Conservation (phyloP, 1,140 invertebrate genomes). For the Neotoxoptera formosana region DNA sequence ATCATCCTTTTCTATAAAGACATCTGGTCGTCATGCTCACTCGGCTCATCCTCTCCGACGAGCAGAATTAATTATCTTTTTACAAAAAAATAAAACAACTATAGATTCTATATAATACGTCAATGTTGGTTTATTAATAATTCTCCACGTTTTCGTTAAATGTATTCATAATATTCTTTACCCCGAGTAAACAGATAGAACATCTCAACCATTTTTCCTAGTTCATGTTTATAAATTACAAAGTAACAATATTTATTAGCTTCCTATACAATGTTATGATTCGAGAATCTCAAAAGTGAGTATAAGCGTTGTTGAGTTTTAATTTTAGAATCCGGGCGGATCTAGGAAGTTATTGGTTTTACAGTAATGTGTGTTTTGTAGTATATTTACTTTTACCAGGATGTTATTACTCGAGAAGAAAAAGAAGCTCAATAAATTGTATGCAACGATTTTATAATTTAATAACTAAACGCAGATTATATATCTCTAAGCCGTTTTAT, state of each 20-base stretch:
- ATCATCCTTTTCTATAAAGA: neutral
- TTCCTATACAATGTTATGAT: neutral
- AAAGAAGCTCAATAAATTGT: neutral
- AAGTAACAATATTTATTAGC: constrained; percentile 16
- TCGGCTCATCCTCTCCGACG: neutral
- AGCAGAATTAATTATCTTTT: constrained; percentile 21
- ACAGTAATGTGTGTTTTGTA: neutral
- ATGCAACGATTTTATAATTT: neutral
- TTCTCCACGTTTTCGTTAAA: neutral
- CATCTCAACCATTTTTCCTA: neutral
- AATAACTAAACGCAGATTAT: neutral
- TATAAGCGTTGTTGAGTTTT: neutral
- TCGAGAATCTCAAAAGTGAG: neutral
- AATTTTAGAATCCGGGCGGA: neutral
- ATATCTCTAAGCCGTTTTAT: neutral
- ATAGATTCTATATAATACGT: neutral
- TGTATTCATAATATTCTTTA: neutral
- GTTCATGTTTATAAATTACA: neutral
- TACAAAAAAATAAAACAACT: neutral
- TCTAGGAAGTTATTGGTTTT: neutral
- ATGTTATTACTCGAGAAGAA: neutral
- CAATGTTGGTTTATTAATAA: constrained; percentile 32
- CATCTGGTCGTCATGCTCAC: constrained; percentile 10
- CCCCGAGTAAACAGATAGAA: neutral
- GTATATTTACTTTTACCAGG: neutral